Base-by-base conservation (phyloP, 64 coral and sea anemone species). In the Pocillopora verrucosa region DNA sequence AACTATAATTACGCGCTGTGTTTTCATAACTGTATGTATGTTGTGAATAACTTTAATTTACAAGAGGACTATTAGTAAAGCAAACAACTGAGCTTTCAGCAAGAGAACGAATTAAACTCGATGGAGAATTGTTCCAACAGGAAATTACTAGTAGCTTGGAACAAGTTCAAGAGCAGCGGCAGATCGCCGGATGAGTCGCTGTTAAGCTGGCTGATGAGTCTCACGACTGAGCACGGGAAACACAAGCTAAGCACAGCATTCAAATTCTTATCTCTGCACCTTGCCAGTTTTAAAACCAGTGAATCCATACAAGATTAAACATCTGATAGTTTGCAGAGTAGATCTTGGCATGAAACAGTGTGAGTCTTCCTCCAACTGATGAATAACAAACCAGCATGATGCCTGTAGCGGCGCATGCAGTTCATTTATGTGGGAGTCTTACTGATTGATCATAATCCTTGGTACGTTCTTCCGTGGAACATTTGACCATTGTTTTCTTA, bases 41-140 rank as follows among this genome's bases (percentile, higher is more conserved):
- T 85, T 85, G 56, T 85, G 64, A 85, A 85, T 56, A 85, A 85
- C 82, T 69, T 72, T 85, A 72, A 30, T 85, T 70, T 85, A 85
- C 82, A 85, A 85, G 82, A 85, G 82, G 82, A 85, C 82, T 67
- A 85, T 85, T 85, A 85, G 65, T 65, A 85, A 85, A 85, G 82
- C 82, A 85, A 85, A 85, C 82, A 85, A 85, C 10, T 38, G 26
- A 72, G 37, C 82, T 85, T 85, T 85, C 63, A 72, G 82, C 65
- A 34, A 63, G 57, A 60, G 62, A 81, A 81, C 79, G 11, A 35
- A 38, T 70, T 70, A 70, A 10, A 81, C 58, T 22, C 13, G 15
- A 41, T 83, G 11, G 61, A 0, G 36, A 57, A 70, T 72, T 68
- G 67, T 41, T 19, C 80, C 60, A 57, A 41, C 82, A 51, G 82